Evolutionary conservation across 1,140 invertebrate species (phyloP), one percentile per base, ranked within the genome.

Genomic region (Rhopalosiphum maidis): DNA sequence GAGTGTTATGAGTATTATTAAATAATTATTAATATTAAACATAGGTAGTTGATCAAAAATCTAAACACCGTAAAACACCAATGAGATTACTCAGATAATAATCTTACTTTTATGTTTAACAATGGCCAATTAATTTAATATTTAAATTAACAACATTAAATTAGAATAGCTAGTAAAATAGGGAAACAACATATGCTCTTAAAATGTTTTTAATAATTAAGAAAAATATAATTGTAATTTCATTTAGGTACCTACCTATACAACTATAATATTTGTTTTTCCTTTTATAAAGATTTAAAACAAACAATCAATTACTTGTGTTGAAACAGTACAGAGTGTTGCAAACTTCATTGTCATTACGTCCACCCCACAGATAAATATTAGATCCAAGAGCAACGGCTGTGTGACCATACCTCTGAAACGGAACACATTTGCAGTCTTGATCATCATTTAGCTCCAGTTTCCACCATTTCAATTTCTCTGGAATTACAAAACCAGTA

Each of bases 341-440:
- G 95, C 97, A 98, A 7, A 97, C 96, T 90, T 96, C 96, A 94
- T 96, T 96, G 95, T 99, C 98, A 95, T 99, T 99, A 91, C 98
- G 96, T 0, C 98, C 98, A 93, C 98, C 98, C 98, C 98, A 99
- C 88, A 99, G 96, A 94, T 97, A 99, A 90, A 97, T 96, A 95
- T 97, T 97, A 43, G 97, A 96, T 83, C 96, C 96, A 95, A 97
- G 97, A 5, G 96, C 96, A 41, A 98, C 97, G 86, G 97, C 97
- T 22, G 98, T 98, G 95, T 99, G 98, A 0, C 98, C 98, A 96
- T 99, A 99, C 86, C 97, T 95, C 94, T 96, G 96, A 94, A 96
- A 96, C 11, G 96, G 96, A 30, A 95, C 95, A 82, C 94, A 54
- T 6, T 93, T 68, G 93, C 92, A 94, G n/a, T 95, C 94, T 18